Percentiles rank a stretch among this genome's conserved stretches.
phyloP scores from a whole-genome alignment of 2,888 invertebrate genomes.

The Pristionchus entomophagus region DNA sequence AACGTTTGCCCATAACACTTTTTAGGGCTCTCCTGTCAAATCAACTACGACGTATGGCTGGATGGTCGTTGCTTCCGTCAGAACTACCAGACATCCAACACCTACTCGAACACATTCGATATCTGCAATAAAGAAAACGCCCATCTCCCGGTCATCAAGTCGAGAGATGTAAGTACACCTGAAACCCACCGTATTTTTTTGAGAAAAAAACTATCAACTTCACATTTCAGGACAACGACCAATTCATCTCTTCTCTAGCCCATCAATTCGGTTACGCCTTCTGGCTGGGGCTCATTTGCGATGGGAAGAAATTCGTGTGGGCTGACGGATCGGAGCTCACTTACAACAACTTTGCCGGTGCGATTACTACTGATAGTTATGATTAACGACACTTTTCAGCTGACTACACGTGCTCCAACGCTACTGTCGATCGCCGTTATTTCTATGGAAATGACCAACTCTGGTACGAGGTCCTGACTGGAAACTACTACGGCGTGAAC shows the following conservation, averaged over 20 bases:
- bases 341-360: constrained; percentile 31
- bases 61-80: constrained; percentile 24
- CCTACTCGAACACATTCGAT: not conserved
- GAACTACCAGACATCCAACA: not conserved
- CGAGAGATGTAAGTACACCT: not conserved
- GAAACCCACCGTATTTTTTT: not conserved
- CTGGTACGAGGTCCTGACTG: not conserved
- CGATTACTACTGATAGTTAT: not conserved
- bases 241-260: not conserved
- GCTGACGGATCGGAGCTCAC: not conserved
- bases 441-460: not conserved
- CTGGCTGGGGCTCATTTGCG: constrained; percentile 15
- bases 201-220: not conserved
- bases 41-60: not conserved
- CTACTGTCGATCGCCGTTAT: not conserved
- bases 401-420: not conserved
- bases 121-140: not conserved
- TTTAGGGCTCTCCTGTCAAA: not conserved
- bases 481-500: not conserved
- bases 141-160: not conserved
- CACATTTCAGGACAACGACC: not conserved
- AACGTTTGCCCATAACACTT: no score
- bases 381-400: not conserved
- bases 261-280: not conserved
- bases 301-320: constrained; percentile 5